Evolutionary conservation across 2,113 vertebrate genomes (phyloP).

Genomic region (Nothobranchius kuhntae): DNA sequence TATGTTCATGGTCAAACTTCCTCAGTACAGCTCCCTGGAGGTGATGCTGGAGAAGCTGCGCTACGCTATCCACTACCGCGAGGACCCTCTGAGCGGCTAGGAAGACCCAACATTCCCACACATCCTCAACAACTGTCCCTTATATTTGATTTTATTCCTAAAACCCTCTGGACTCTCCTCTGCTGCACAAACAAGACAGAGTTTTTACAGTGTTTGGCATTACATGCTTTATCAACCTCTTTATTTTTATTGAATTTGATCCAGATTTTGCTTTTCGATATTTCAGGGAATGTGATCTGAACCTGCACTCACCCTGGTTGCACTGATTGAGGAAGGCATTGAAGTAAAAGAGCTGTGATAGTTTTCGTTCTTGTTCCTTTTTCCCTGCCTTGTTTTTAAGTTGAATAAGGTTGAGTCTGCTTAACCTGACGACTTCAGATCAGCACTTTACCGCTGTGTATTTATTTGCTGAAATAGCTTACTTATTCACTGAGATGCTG

Average conservation of each 20-base stretch:
- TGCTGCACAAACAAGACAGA: conserved; percentile 21
- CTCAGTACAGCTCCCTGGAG: conserved; percentile 94
- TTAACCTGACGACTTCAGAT: conserved; percentile 30
- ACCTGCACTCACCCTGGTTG: conserved; percentile 48
- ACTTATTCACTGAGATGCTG: conserved; percentile 20
- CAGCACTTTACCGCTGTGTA: conserved; percentile 38
- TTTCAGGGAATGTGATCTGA: conserved; percentile 54
- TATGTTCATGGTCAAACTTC: conserved; percentile 99
- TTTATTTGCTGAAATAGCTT: conserved; percentile 12
- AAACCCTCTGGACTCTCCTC: conserved; percentile 21
- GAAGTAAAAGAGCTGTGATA: conserved; percentile 55
- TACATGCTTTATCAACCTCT: conserved; percentile 31
- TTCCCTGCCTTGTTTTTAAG: conserved; percentile 8
- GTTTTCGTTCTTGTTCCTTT: conserved; percentile 22
- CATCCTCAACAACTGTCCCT: background rate
- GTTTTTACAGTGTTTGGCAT: conserved; percentile 24
- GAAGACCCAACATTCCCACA: conserved; percentile 5
- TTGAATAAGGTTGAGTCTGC: conserved; percentile 24
- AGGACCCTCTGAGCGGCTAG: conserved; percentile 97
- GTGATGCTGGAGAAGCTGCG: conserved; percentile 97
- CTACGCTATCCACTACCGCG: conserved; percentile 96
- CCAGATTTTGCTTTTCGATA: conserved; percentile 27
- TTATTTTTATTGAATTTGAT: conserved; percentile 28
- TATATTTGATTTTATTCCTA: background rate
- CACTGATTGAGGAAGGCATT: conserved; percentile 55